phyloP scores from a whole-genome alignment of 2,113 vertebrate genomes.

The Pterophyllum scalare region DNA sequence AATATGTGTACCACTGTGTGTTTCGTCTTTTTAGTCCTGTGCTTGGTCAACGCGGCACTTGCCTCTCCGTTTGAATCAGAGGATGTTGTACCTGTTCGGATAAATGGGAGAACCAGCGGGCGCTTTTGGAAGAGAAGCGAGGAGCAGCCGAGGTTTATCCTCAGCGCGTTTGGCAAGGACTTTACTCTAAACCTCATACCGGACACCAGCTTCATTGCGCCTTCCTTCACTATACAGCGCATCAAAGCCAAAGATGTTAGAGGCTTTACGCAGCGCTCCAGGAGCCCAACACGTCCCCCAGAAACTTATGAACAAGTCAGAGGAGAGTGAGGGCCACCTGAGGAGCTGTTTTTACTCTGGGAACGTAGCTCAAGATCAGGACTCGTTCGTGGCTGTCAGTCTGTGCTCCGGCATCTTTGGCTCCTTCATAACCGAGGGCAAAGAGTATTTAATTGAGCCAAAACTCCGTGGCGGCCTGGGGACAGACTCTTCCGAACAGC shows the following conservation, averaged over 20 bases:
- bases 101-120: slow-evolving; percentile 57
- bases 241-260: slow-evolving; percentile 58
- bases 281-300: slow-evolving; percentile 14
- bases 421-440: slow-evolving; percentile 83
- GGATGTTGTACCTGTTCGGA: slow-evolving; percentile 76
- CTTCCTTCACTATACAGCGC: slow-evolving; percentile 80
- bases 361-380: slow-evolving; percentile 75
- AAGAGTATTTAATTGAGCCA: slow-evolving; percentile 85
- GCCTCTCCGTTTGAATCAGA: slow-evolving; percentile 65
- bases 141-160: slow-evolving; percentile 72
- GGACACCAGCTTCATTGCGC: slow-evolving; percentile 85
- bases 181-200: slow-evolving; percentile 83
- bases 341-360: slow-evolving; percentile 87
- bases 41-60: slow-evolving; percentile 62
- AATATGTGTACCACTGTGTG: slow-evolving; percentile 58
- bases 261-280: slow-evolving; percentile 40
- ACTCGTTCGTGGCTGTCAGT: slow-evolving; percentile 85
- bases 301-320: slow-evolving; percentile 43
- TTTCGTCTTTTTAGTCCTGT: slow-evolving; percentile 53
- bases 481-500: slow-evolving; percentile 45
- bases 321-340: slow-evolving; percentile 60
- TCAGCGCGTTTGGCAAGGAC: slow-evolving; percentile 83
- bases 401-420: slow-evolving; percentile 86
- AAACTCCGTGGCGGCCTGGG: slow-evolving; percentile 30
- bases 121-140: slow-evolving; percentile 79